These are phyloP conservation scores for Gavialis gangeticus DNA, from an alignment of 2,113 vertebrate species.

Conservation along the genomic window DNA sequence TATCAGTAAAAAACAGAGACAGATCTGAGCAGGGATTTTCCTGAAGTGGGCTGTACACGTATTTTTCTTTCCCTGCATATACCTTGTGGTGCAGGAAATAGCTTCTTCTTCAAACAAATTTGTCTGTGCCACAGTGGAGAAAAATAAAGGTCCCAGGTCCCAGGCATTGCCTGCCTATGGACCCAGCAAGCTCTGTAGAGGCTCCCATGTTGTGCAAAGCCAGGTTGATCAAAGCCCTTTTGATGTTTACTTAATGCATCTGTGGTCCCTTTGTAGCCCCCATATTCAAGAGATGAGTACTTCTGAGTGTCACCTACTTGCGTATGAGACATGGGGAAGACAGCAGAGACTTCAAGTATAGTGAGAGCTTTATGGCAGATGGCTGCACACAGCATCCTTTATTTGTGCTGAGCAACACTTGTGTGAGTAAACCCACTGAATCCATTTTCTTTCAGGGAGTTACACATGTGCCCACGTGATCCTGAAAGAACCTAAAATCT, in stretches of 20 bases:
- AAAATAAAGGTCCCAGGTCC: constrained; percentile 76
- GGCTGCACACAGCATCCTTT: background rate
- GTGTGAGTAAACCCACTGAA: background rate
- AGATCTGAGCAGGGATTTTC: constrained; percentile 53
- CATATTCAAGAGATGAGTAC: constrained; percentile 13
- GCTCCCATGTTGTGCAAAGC: constrained; percentile 58
- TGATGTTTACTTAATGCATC: constrained; percentile 80
- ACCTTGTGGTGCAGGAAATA: background rate
- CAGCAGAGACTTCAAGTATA: background rate
- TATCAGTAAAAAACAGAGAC: constrained; percentile 60
- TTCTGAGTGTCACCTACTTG: background rate
- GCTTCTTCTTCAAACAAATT: constrained; percentile 76
- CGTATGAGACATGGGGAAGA: background rate
- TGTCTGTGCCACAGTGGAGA: constrained; percentile 48
- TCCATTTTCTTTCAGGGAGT: no score
- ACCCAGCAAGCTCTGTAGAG: constrained; percentile 68
- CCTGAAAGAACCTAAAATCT: no score
- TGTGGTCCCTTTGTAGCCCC: constrained; percentile 51
- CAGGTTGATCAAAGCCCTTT: constrained; percentile 79
- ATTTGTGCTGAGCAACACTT: background rate
- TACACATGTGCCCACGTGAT: no score
- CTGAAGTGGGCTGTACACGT: constrained; percentile 40
- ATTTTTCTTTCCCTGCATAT: background rate
- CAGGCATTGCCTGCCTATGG: constrained; percentile 12
- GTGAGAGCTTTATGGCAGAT: background rate